Conservation (phyloP, 2,888 invertebrate species). For the Ceriagrion tenellum region DNA sequence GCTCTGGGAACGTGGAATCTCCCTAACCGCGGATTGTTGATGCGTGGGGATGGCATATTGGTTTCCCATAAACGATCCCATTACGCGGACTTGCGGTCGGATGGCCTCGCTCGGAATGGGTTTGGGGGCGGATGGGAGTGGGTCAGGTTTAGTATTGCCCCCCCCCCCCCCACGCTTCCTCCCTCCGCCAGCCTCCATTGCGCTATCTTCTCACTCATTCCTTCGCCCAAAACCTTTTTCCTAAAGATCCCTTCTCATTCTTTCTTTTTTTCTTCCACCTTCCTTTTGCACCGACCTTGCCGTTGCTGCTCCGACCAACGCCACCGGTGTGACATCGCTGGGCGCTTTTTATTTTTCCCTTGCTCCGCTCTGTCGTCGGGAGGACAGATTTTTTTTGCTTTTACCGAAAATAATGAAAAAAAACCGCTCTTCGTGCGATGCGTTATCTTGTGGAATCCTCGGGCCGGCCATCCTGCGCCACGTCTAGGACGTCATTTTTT, state of each 20-base stretch:
- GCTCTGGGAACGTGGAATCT: background rate
- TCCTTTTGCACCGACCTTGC: background rate
- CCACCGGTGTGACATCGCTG: background rate
- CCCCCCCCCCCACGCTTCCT: background rate
- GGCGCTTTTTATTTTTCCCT: background rate
- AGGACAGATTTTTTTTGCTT: background rate
- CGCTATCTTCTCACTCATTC: background rate
- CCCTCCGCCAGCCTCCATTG: background rate
- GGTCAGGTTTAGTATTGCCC: background rate
- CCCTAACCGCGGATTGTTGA: slow-evolving; percentile 46
- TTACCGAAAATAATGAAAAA: background rate
- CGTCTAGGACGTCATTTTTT: background rate
- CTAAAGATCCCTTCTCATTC: background rate
- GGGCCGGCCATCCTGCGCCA: background rate
- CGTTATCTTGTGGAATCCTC: background rate
- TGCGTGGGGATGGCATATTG: slow-evolving; percentile 55
- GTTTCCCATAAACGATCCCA: slow-evolving; percentile 65
- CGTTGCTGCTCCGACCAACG: background rate
- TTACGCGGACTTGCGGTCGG: slow-evolving; percentile 50
- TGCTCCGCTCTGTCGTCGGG: background rate
- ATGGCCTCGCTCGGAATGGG: slow-evolving; percentile 42
- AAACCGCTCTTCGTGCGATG: background rate
- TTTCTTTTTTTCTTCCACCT: background rate
- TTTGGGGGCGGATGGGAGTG: background rate
- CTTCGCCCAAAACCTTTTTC: background rate